These are phyloP conservation scores for Manacus vitellinus DNA, from an alignment of 2,113 vertebrate genomes.

Conservation along the genomic window DNA sequence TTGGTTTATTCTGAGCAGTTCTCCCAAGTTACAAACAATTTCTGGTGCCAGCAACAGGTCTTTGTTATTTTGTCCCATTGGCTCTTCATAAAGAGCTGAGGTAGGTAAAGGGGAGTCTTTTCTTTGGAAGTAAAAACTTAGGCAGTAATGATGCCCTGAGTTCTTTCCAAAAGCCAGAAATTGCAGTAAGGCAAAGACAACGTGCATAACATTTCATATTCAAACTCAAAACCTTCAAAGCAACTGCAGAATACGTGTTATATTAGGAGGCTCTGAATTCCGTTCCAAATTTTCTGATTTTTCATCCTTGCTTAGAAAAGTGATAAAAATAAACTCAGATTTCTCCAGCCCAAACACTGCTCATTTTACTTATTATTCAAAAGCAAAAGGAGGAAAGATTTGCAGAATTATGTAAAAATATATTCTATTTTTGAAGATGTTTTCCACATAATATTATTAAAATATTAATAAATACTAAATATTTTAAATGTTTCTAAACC, in stretches of 20 bases:
- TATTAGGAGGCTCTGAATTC: background rate
- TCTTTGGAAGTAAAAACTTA: background rate
- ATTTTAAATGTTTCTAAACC: background rate
- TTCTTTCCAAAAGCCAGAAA: background rate
- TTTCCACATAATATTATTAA: background rate
- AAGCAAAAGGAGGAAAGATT: background rate
- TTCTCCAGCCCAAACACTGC: background rate
- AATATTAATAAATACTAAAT: background rate
- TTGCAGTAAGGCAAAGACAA: background rate
- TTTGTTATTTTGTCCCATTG: background rate
- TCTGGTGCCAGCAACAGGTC: background rate
- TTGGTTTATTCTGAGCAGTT: background rate
- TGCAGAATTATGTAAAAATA: background rate
- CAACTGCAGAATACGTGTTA: background rate
- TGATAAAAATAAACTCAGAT: background rate
- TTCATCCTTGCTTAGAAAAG: background rate
- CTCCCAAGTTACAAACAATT: background rate
- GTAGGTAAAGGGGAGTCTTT: background rate
- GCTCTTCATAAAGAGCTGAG: background rate
- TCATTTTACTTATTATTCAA: background rate
- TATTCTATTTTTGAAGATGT: background rate
- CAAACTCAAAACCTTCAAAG: background rate
- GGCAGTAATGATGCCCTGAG: background rate
- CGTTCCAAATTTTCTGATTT: background rate
- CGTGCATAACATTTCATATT: background rate